These are phyloP conservation scores for Rhopilema esculentum DNA, from an alignment of 30 jellyfish, hydroid and myxozoan species.

Conservation along the genomic window DNA sequence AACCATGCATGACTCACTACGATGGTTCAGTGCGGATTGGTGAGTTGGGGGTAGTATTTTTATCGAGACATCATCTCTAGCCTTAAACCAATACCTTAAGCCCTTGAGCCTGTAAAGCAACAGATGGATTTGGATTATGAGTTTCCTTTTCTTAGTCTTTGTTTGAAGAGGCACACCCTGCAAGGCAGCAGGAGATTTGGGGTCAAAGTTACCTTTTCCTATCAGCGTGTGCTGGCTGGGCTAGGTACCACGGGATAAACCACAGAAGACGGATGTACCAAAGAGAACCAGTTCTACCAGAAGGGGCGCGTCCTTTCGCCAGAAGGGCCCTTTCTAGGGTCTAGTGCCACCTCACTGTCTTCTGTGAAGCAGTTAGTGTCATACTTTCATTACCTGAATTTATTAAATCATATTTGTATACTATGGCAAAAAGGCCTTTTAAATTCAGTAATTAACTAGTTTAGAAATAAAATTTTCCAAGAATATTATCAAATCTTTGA, in stretches of 20 bases:
- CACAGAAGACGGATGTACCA: not conserved
- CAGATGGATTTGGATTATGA: not conserved
- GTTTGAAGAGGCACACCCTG: not conserved
- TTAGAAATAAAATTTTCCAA: too few relatives aligned
- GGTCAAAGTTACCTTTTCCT: not conserved
- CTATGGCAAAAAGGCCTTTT: too few relatives aligned
- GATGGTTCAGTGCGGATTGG: too few relatives aligned
- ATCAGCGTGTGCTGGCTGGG: not conserved
- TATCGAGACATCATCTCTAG: too few relatives aligned
- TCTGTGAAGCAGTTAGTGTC: not conserved
- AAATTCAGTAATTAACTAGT: too few relatives aligned
- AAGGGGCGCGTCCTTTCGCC: not conserved
- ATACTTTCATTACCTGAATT: too few relatives aligned
- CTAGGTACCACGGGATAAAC: not conserved
- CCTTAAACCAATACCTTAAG: too few relatives aligned
- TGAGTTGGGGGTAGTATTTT: too few relatives aligned
- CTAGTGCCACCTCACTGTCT: not conserved
- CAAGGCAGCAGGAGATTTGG: not conserved
- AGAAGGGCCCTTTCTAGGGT: not conserved
- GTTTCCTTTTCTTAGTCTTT: not conserved
- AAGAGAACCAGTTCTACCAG: not conserved
- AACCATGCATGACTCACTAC: too few relatives aligned
- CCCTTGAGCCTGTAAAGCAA: too few relatives aligned
- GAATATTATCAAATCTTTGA: not conserved
- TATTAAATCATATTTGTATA: too few relatives aligned